Base-by-base conservation (phyloP, 1,140 invertebrate species). In the Lepidurus packardi region DNA sequence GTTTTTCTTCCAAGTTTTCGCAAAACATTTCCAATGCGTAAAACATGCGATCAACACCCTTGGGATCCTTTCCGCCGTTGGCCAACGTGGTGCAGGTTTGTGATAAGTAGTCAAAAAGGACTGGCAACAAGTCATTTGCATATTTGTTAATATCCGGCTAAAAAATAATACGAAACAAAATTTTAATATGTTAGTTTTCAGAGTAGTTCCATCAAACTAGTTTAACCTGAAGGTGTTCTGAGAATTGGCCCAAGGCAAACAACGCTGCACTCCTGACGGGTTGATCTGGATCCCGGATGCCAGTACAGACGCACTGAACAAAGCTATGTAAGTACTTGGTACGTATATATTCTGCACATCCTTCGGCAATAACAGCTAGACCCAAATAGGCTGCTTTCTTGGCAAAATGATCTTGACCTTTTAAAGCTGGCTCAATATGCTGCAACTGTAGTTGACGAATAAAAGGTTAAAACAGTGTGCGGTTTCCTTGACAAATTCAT, bases 11-110 rank as follows among this genome's bases (percentile, higher is more conserved):
- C 44, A 94, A 84, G 85, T 93, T 93, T 84, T 93, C 92, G 82
- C 91, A 93, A 81, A 93, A 94, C 53, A 89, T 90, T 83, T 94
- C 92, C 34, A 95, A 81, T 0, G 93, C 92, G 84, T 93, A 94
- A 82, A 94, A 94, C 85, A 93, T 90, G 65, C 92, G 88, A 80
- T 90, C 88, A 0, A 91, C 84, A 43, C 90, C 89, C 16, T 87
- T 86, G 0, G 89, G 87, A 78, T 91, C 88, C 79, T 88, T 88
- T 24, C 83, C 87, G 83, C 73, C 87, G 85, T 77, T 77, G 24
- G 75, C 44, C 21, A 76, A 53, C 16, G 42, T 73, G 42, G 42
- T 10, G 78, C 88, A 88, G 42, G 91, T 84, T 81, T 90, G 87
- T 21, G 87, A 85, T 1, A 94, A 84, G 81, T 90, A 92, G 75